These are phyloP conservation scores for Lutraria rhynchaena DNA, from an alignment of 1,140 invertebrate species.

Conservation along the genomic window DNA sequence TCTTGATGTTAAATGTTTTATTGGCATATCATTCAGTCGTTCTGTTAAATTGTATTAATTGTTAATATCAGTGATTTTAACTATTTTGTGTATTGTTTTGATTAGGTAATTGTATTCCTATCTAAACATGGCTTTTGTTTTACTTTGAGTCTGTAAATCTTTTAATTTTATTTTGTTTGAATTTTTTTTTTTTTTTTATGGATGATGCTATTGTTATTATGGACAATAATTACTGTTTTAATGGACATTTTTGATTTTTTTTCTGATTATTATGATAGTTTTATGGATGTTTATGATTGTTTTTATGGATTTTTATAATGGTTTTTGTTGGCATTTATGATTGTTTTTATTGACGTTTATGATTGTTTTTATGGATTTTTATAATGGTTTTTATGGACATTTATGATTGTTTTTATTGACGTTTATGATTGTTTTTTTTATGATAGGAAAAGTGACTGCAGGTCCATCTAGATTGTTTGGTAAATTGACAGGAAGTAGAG, in stretches of 20 bases:
- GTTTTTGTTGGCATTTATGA: not conserved
- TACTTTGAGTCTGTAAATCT: not conserved
- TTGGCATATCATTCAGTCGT: not conserved
- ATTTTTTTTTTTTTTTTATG: no score
- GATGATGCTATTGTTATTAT: no score
- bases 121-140: no score
- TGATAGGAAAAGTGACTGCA: not conserved
- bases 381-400: not conserved
- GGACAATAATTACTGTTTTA: no score
- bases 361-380: not conserved
- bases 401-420: not conserved
- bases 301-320: not conserved
- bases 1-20: not conserved
- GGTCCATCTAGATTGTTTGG: constrained; percentile 5
- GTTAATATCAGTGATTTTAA: not conserved
- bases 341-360: not conserved
- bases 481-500: not conserved
- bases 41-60: not conserved
- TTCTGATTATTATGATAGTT: not conserved
- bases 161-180: not conserved
- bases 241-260: not conserved
- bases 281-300: not conserved
- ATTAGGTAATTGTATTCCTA: no score
- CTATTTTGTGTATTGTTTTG: no score
- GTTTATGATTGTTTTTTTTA: not conserved